Base-by-base conservation (phyloP, 2,888 invertebrate species). In the Taphrorychus bicolor region DNA sequence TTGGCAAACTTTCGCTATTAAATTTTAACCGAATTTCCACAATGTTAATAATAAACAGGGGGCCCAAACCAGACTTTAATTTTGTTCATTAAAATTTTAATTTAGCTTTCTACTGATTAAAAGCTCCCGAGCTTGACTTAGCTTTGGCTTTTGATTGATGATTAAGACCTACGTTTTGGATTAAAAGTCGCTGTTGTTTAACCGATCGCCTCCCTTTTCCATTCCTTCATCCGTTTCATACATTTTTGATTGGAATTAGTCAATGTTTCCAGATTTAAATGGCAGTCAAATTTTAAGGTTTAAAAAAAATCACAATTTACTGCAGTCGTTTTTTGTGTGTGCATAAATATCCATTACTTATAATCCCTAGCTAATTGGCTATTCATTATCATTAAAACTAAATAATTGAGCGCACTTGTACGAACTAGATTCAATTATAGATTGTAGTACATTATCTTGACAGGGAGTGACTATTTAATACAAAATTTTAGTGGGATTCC, bases 51-150 rank as follows among this genome's bases (percentile, higher is more conserved):
- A 58, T 58, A 57, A 57, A 57, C 57, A 57, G 41, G 40, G 42
- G 57, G 40, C 41, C 41, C 41, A 41, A 57, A 58, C 58, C 58
- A 48, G 58, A 45, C 48, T 21, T 21, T 45, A 40, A 41, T 58
- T 58, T 45, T 16, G 58, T 58, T 48, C 45, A 58, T 58, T 58
- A 58, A 58, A 58, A 58, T 58, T 58, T 58, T 58, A 58, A 58
- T 58, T 48, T 58, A 48, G 58, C 58, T 58, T 58, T 58, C 58
- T 42, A 45, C 58, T 58, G 48, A 58, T 58, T 58, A 58, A 58
- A 58, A 58, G 58, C 58, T 58, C 14, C 48, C 11, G 19, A 58
- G 58, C 42, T 42, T 45, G 48, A 58, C 45, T 58, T 45, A 58
- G 58, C 58, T 48, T 16, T 48, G 40, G 58, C 22, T 58, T 58